Conservation (phyloP, 2,888 invertebrate genomes). For the Melanophora roralis region DNA sequence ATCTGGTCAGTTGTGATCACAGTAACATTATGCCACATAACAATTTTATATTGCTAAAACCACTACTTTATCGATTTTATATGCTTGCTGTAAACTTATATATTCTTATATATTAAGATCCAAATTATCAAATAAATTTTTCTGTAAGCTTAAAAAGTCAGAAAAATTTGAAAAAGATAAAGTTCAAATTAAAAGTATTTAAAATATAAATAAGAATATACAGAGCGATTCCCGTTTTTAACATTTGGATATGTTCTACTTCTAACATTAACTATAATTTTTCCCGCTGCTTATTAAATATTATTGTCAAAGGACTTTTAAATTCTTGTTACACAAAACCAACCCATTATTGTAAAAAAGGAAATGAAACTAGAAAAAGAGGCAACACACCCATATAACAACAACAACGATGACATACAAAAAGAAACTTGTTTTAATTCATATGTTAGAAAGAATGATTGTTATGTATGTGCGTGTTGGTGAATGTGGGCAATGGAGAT, state of each 20-base stretch:
- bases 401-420: constrained; percentile 26
- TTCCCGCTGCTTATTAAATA: constrained; percentile 32
- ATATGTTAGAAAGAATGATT: constrained; percentile 20
- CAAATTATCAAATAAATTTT: too few species aligned
- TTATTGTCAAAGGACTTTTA: constrained; percentile 36
- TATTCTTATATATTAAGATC: too few species aligned
- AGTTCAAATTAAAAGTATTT: too few species aligned
- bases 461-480: too few species aligned
- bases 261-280: not conserved
- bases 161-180: too few species aligned
- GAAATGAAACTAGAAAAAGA: not conserved
- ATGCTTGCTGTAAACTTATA: too few species aligned
- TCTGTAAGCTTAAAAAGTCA: too few species aligned
- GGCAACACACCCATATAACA: constrained; percentile 42
- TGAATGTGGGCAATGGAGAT: not conserved
- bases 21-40: too few species aligned
- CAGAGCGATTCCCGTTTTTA: constrained; percentile 35
- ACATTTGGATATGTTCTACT: constrained; percentile 16
- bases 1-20: too few species aligned
- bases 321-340: constrained; percentile 31
- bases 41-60: too few species aligned
- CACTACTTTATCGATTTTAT: too few species aligned
- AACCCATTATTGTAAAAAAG: constrained; percentile 47
- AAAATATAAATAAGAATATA: too few species aligned
- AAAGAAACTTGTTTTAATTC: not conserved